Conservation (phyloP, 2,797 vertebrate species). For the Eospalax fontanierii region DNA sequence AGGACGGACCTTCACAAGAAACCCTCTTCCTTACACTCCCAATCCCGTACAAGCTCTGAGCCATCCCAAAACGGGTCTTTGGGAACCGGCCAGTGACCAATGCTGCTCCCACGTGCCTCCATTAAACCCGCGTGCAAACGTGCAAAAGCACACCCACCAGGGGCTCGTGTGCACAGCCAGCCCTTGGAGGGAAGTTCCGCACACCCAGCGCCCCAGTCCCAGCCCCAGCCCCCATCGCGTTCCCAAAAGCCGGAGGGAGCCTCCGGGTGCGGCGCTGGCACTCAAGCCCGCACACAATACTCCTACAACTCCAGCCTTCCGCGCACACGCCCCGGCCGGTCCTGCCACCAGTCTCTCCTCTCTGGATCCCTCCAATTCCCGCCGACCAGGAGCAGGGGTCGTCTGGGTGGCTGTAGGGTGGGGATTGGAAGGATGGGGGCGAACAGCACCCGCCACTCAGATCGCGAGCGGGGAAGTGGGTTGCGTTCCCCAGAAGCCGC, state of each 20-base stretch:
- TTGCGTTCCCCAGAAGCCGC: background rate
- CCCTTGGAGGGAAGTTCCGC: slow-evolving; percentile 53
- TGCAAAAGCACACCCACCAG: background rate
- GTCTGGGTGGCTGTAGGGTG: slow-evolving; percentile 7
- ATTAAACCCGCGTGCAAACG: slow-evolving; percentile 34
- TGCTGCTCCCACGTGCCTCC: slow-evolving; percentile 66
- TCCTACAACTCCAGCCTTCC: slow-evolving; percentile 55
- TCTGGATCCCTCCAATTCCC: background rate
- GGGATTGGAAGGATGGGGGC: background rate
- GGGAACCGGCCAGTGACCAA: slow-evolving; percentile 16
- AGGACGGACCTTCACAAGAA: background rate
- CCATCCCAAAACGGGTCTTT: slow-evolving; percentile 41
- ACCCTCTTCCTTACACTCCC: background rate
- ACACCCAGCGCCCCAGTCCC: background rate
- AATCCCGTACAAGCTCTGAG: background rate
- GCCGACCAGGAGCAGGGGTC: background rate
- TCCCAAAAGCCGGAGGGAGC: slow-evolving; percentile 13
- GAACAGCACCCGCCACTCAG: slow-evolving; percentile 8
- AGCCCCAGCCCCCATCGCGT: background rate
- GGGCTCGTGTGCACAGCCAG: slow-evolving; percentile 11
- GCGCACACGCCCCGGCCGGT: background rate
- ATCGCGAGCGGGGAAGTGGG: background rate
- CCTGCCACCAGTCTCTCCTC: slow-evolving; percentile 14
- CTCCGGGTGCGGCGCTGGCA: background rate
- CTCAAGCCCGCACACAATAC: slow-evolving; percentile 66